Evolutionary conservation across 2,113 vertebrate genomes (phyloP), one percentile per base, ranked within the genome.

Genomic region (Picathartes gymnocephalus): DNA sequence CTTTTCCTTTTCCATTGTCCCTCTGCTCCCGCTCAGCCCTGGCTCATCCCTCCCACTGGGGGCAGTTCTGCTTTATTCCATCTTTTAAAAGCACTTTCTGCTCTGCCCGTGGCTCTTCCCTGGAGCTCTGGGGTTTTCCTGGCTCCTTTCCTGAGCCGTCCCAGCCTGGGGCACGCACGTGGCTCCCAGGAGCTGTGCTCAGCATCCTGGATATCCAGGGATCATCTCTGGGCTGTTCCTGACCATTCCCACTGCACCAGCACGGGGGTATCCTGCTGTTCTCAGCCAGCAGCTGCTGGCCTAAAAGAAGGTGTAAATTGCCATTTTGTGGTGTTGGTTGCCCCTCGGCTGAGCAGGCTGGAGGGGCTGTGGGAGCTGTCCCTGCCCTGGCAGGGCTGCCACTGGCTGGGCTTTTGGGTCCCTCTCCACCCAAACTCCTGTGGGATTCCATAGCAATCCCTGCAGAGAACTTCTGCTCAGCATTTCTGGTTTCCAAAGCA

Each of bases 371-470:
- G n/a, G 45, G 2, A 15, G 12, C 9, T 19, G 54, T 23, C 47
- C 56, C 66, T 71, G 45, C 11, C 72, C 53, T 4, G 0, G 51
- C 61, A 51, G 18, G 21, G 47, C 13, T 53, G 73, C 39, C 61
- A 16, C 39, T 45, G 28, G 33, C 0, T 10, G 64, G n/a, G 18
- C 3, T 22, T 12, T 1, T 0, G 9, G 28, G 28, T 5, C 62
- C 42, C 11, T 33, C 24, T n/a, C 53, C 45, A 18, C 31, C 56
- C 56, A 35, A 8, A 13, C 24, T 40, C 18, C 16, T 17, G 48
- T 24, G 14, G 17, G 11, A 12, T 22, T 6, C n/a, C 9, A 0
- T 3, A 16, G 3, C 10, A 27, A 2, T 22, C 31, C 15, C 1
- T 14, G 50, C 17, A 11, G 53, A 48, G 18, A 50, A 4, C 12